Evolutionary conservation across 1,140 invertebrate species (phyloP), one percentile per base, ranked within the genome.

Genomic region (Pseudoatta argentina): DNA sequence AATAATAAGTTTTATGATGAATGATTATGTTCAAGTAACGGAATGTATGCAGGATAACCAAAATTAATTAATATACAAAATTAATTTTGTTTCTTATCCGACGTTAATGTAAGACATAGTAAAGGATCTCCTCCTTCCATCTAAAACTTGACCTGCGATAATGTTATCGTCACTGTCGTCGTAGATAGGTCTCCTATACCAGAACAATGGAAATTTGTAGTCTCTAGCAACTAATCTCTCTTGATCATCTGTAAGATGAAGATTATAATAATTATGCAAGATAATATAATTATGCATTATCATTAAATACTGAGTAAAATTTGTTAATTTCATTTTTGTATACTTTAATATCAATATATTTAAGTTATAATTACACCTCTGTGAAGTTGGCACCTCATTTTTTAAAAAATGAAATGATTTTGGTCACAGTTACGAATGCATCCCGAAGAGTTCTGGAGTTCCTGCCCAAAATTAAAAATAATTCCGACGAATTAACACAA

Each of bases 91-190:
- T 57, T 64, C 63, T 83, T 87, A 92, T 89, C 91, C 91, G 67
- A 91, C 81, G 3, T 76, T 59, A 0, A 63, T 64, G 63, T 91
- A 92, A n/a, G 91, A 91, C 30, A 89, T 3, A 14, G 72, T 91
- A 10, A 83, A 87, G 4, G 88, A 24, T 30, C 24, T 75, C 64
- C 81, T 59, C 2, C 66, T 76, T 3, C 4, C 18, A 8, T 51
- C 51, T 14, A 18, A 18, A 55, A 64, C 18, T n/a, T 27, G 59
- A 48, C 66, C 69, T 48, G 21, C 69, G 16, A 87, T 87, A 51
- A 59, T 77, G 39, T 71, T 69, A 18, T 88, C 87, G 57, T 86
- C 61, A 53, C 81, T 85, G 27, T 88, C 90, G 24, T 89, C 90
- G 24, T 89, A 87, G 8, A 89, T 63, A 4, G 88, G 79, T 69